A percentile compares a stretch with the other conserved stretches of the same genome.
Conservation (phyloP, 2,888 invertebrate species). For the Pilophorus perplexus region DNA sequence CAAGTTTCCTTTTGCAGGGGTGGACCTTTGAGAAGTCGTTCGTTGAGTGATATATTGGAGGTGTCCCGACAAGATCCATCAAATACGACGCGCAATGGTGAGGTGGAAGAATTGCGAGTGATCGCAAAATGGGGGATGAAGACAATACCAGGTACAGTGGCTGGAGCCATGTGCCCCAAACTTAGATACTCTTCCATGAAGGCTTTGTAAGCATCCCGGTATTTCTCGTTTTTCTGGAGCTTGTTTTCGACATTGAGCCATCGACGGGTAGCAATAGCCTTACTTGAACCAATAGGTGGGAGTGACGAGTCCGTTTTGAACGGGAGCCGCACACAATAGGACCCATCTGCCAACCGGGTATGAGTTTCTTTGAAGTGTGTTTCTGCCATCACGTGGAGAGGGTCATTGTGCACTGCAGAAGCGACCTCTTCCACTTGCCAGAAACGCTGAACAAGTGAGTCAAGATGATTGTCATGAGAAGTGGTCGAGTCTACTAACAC, state of each 20-base stretch:
- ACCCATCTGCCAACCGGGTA: background rate
- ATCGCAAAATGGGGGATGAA: background rate
- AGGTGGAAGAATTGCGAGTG: background rate
- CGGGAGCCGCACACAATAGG: background rate
- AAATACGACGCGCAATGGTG: background rate
- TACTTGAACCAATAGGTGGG: background rate
- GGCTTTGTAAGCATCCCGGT: background rate
- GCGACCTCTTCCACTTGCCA: background rate
- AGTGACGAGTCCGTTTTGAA: background rate
- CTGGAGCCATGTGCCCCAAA: background rate
- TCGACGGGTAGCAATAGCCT: background rate
- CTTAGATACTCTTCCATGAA: background rate
- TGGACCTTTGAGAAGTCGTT: background rate
- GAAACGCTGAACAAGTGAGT: too few relatives aligned
- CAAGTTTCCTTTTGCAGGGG: background rate
- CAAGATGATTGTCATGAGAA: too few relatives aligned
- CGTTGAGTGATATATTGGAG: background rate
- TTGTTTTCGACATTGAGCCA: background rate
- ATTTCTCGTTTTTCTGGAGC: background rate
- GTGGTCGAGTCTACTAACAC: too few relatives aligned
- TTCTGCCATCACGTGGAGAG: constrained; percentile 57
- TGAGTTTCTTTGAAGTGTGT: constrained; percentile 47
- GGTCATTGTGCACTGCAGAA: background rate
- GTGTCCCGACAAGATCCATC: background rate
- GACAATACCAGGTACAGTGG: background rate